These are phyloP conservation scores for Xanthia icteritia DNA, from an alignment of 2,888 invertebrate genomes.

Conservation along the genomic window DNA sequence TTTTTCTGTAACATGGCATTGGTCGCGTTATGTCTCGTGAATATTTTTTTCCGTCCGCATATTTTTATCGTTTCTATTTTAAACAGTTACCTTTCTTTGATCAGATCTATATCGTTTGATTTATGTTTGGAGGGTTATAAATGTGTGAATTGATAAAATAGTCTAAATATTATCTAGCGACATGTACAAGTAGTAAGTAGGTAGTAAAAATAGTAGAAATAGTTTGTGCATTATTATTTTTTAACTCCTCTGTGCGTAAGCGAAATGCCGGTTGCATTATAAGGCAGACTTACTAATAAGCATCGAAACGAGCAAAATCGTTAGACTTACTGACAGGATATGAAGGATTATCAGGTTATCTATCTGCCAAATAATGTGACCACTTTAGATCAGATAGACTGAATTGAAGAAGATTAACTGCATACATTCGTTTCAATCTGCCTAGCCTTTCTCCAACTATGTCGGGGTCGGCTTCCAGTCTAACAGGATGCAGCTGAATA, in stretches of 20 bases:
- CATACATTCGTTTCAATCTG: too few relatives aligned
- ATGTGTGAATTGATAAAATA: slow-evolving; percentile 23
- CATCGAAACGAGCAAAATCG: too few relatives aligned
- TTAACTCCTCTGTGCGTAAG: not conserved
- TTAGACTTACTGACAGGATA: slow-evolving; percentile 18
- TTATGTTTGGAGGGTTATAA: slow-evolving; percentile 17
- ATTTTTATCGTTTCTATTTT: not conserved
- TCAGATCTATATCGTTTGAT: slow-evolving; percentile 22
- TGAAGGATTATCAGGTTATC: slow-evolving; percentile 42
- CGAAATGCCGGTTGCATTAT: not conserved
- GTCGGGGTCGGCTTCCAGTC: too few relatives aligned
- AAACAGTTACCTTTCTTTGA: slow-evolving; percentile 37
- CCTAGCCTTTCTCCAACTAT: too few relatives aligned
- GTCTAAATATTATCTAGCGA: slow-evolving; percentile 28
- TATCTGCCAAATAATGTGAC: slow-evolving; percentile 7
- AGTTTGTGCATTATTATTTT: not conserved
- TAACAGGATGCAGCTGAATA: too few relatives aligned
- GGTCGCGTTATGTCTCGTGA: not conserved
- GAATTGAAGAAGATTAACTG: too few relatives aligned
- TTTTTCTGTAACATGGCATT: slow-evolving; percentile 7
- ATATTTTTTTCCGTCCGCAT: slow-evolving; percentile 6
- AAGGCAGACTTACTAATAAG: too few relatives aligned
- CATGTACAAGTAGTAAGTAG: slow-evolving; percentile 14
- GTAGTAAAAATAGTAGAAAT: too few relatives aligned
- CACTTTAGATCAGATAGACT: too few relatives aligned